Evolutionary conservation across 2,888 invertebrate genomes (phyloP).

Genomic region (Pammene aurita): DNA sequence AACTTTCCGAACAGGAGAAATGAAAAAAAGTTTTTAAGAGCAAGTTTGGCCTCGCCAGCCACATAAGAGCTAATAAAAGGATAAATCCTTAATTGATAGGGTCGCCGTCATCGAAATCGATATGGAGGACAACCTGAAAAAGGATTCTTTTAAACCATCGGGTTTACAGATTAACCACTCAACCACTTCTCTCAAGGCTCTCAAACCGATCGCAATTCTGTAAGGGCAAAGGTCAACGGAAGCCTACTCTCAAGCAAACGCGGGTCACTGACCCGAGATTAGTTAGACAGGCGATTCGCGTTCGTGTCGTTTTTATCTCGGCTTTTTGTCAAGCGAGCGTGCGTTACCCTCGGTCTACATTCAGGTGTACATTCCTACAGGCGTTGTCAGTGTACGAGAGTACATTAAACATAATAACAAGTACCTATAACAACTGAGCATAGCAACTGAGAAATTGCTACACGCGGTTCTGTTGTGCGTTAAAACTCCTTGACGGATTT

Average conservation of each 20-base stretch:
- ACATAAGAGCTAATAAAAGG: no score
- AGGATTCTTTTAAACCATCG: not conserved
- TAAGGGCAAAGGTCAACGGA: slow-evolving; percentile 38
- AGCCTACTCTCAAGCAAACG: slow-evolving; percentile 50
- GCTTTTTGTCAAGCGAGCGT: slow-evolving; percentile 71
- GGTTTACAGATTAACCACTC: not conserved
- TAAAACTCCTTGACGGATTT: no score
- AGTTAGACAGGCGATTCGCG: slow-evolving; percentile 63
- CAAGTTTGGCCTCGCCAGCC: no score
- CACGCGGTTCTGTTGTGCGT: no score
- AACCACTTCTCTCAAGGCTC: not conserved
- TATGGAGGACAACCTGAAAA: no score
- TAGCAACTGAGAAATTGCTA: no score
- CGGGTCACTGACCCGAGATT: slow-evolving; percentile 73
- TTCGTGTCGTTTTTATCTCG: slow-evolving; percentile 63
- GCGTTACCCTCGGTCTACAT: slow-evolving; percentile 62
- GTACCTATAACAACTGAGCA: no score
- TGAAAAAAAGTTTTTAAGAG: no score
- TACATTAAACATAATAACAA: no score
- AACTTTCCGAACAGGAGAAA: no score
- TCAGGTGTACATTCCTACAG: not conserved
- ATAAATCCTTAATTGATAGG: no score
- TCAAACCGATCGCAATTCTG: slow-evolving; percentile 1
- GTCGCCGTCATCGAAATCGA: no score
- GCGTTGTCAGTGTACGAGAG: not conserved